Percentiles rank a stretch among this genome's conserved stretches.
Conservation (phyloP, 2,113 vertebrate species). For the Tor tambroides region DNA sequence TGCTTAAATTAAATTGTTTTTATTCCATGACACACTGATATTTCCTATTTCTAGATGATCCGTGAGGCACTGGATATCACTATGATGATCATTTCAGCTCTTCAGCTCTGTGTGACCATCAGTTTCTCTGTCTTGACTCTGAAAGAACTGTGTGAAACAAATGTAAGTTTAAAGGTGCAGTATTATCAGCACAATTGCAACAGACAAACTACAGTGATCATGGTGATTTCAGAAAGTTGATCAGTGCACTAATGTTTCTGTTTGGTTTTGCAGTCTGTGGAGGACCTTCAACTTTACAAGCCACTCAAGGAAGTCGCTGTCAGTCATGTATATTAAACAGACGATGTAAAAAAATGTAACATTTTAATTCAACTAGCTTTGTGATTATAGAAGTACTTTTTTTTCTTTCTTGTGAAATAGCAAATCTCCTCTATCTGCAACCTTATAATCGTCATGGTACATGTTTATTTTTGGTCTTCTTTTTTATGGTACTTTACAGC, state of each 20-base stretch:
- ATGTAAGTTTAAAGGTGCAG: not conserved
- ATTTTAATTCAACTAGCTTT: not conserved
- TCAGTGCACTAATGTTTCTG: not conserved
- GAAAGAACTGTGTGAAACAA: conserved; percentile 53
- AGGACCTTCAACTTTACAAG: conserved; percentile 55
- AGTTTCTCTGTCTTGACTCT: conserved; percentile 60
- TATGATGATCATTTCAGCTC: conserved; percentile 60
- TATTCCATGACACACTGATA: not conserved
- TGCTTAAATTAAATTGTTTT: not conserved
- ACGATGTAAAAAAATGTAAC: not conserved
- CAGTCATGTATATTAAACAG: conserved; percentile 33
- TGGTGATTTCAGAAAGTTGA: not conserved
- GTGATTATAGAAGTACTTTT: not conserved
- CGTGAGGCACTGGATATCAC: conserved; percentile 4
- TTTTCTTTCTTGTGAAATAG: not conserved
- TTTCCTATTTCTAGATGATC: conserved; percentile 54
- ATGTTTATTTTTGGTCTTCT: no score
- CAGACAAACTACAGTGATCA: not conserved
- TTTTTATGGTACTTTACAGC: no score
- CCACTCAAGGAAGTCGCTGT: conserved; percentile 58
- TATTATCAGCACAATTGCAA: not conserved
- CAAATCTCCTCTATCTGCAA: no score
- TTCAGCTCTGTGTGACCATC: conserved; percentile 69
- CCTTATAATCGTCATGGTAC: no score
- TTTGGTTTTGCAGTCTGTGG: conserved; percentile 42